phyloP scores from a whole-genome alignment of 2,797 vertebrate species.

The Babyrousa celebensis region DNA sequence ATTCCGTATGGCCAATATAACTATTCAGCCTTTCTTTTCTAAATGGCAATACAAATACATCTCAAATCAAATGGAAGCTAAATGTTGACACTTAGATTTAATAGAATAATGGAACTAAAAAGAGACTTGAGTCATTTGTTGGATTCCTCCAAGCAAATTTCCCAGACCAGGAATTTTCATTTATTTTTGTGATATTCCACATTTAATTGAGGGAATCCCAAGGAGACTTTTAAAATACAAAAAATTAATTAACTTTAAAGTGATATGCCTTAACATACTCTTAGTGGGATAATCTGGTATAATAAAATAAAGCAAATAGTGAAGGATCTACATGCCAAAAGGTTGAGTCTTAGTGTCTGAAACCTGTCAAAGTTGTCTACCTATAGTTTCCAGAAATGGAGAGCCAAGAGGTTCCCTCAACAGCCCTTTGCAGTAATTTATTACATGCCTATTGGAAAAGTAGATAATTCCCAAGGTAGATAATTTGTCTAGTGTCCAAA shows the following conservation, averaged over 20 bases:
- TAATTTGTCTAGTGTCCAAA: background rate
- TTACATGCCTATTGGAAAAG: background rate
- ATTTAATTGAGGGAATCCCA: slow-evolving; percentile 16
- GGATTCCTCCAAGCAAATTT: background rate
- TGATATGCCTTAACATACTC: background rate
- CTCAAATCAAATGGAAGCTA: slow-evolving; percentile 41
- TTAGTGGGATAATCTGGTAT: background rate
- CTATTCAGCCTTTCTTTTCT: slow-evolving; percentile 54
- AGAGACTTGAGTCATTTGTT: slow-evolving; percentile 44
- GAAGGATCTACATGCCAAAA: background rate
- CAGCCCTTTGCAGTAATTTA: background rate
- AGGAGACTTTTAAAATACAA: slow-evolving; percentile 23
- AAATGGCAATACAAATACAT: slow-evolving; percentile 24
- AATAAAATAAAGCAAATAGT: background rate
- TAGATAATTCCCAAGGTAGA: background rate
- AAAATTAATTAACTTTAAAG: slow-evolving; percentile 53
- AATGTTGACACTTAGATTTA: slow-evolving; percentile 41
- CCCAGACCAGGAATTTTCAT: slow-evolving; percentile 23
- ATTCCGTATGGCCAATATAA: background rate
- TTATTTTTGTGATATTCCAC: slow-evolving; percentile 27
- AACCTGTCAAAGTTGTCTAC: background rate
- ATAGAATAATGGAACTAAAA: background rate
- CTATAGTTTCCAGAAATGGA: background rate
- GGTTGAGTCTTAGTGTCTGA: background rate
- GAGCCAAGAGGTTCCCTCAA: background rate